Conservation (phyloP, 2,888 invertebrate species). For the Metallyticus violacea region DNA sequence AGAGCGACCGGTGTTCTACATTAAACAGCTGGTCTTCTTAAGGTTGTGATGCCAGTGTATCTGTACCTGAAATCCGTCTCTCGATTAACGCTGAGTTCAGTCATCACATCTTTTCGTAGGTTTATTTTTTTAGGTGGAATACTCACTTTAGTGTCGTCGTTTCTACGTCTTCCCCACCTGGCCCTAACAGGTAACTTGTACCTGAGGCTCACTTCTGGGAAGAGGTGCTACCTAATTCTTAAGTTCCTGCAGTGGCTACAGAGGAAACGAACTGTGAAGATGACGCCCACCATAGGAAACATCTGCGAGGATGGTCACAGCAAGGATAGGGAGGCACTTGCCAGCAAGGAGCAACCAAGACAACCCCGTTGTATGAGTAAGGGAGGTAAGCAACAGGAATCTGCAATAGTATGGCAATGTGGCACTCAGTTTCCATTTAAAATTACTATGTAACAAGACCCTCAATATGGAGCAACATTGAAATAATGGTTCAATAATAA, state of each 20-base stretch:
- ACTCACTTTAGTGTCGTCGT: slow-evolving; percentile 11
- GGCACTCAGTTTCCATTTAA: too few relatives aligned
- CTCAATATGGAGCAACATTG: too few relatives aligned
- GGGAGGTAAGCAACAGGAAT: slow-evolving; percentile 6
- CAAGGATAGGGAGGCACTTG: not conserved
- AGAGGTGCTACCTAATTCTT: not conserved
- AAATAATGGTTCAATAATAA: too few relatives aligned
- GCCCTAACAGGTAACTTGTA: slow-evolving; percentile 5
- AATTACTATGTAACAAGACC: too few relatives aligned
- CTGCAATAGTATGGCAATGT: too few relatives aligned
- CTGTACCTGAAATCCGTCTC: slow-evolving; percentile 18
- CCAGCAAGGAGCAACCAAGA: not conserved
- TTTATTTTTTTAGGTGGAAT: slow-evolving; percentile 19
- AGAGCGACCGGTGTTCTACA: too few relatives aligned
- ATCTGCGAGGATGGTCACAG: not conserved
- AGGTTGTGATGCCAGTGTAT: slow-evolving; percentile 10
- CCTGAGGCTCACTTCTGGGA: not conserved
- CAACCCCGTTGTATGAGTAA: not conserved
- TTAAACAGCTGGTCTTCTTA: too few relatives aligned
- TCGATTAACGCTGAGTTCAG: slow-evolving; percentile 13
- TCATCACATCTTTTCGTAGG: slow-evolving; percentile 11
- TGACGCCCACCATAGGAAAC: slow-evolving; percentile 16
- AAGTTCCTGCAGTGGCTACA: slow-evolving; percentile 14
- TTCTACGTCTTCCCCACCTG: not conserved
- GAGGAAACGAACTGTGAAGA: not conserved